Percentiles rank a stretch among this genome's conserved stretches.
phyloP scores from a whole-genome alignment of 2,888 invertebrate species.

The Volucella zonaria region DNA sequence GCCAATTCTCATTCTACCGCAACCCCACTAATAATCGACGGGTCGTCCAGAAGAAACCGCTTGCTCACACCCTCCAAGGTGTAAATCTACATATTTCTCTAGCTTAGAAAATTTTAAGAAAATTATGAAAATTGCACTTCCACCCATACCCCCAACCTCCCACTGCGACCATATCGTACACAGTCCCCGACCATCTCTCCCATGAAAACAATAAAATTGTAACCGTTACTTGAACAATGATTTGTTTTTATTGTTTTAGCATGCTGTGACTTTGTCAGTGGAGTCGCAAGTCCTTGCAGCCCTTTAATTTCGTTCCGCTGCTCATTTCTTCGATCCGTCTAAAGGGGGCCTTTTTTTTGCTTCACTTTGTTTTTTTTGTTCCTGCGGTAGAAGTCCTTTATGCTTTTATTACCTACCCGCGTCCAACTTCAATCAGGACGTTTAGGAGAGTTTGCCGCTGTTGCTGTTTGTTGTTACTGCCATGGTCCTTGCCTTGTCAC shows the following conservation, averaged over 20 bases:
- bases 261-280: slow-evolving; percentile 65
- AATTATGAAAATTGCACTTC: slow-evolving; percentile 72
- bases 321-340: slow-evolving; percentile 52
- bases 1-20: not conserved
- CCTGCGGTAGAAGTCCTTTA: slow-evolving; percentile 59
- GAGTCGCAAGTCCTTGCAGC: slow-evolving; percentile 61
- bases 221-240: slow-evolving; percentile 73
- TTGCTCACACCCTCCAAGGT: not conserved
- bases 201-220: slow-evolving; percentile 74
- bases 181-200: slow-evolving; percentile 52
- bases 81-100: not conserved
- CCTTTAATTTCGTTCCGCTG: slow-evolving; percentile 72
- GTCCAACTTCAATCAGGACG: slow-evolving; percentile 70
- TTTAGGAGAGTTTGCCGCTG: slow-evolving; percentile 60
- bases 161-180: slow-evolving; percentile 28
- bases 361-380: slow-evolving; percentile 32
- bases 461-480: not conserved
- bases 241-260: slow-evolving; percentile 74
- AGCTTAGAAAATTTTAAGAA: slow-evolving; percentile 34
- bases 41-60: slow-evolving; percentile 15
- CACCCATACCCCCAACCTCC: slow-evolving; percentile 38
- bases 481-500: too few relatives aligned
- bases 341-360: slow-evolving; percentile 12
- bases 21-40: slow-evolving; percentile 28
- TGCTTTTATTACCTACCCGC: slow-evolving; percentile 70